phyloP scores from a whole-genome alignment of 2,113 vertebrate genomes.

The Euleptes europaea region DNA sequence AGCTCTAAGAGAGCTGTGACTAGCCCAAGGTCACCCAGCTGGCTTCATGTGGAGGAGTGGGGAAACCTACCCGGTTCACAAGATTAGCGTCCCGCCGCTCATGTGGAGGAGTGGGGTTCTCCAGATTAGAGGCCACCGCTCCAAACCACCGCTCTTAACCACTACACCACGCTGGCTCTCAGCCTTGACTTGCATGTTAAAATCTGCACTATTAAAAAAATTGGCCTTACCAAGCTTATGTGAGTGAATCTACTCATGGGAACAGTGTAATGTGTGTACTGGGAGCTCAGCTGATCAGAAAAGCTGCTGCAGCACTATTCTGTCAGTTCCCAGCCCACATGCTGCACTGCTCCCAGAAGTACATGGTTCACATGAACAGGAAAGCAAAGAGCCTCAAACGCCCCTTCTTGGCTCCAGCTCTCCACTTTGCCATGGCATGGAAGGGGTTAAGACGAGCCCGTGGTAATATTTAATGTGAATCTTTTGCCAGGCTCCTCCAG shows the following conservation, averaged over 20 bases:
- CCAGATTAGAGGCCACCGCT: too few species aligned
- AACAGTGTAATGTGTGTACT: background rate
- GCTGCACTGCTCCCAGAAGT: background rate
- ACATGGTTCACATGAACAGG: background rate
- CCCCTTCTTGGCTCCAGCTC: background rate
- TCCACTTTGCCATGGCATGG: background rate
- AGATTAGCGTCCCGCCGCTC: too few species aligned
- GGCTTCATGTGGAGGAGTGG: too few species aligned
- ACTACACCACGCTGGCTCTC: too few species aligned
- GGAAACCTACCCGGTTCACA: too few species aligned
- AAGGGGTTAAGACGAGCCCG: background rate
- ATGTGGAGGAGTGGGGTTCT: too few species aligned
- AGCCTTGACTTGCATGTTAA: background rate
- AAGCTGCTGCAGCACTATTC: background rate
- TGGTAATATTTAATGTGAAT: background rate
- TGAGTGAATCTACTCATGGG: background rate
- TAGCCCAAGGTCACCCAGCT: too few species aligned
- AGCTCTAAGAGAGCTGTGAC: too few species aligned
- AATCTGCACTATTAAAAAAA: background rate
- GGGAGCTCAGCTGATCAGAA: background rate
- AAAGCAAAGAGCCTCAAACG: background rate
- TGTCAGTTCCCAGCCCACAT: background rate
- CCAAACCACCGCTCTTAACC: too few species aligned
- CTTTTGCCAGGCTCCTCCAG: background rate
- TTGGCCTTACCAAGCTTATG: background rate